Evolutionary conservation across 53 echinoderm and acorn worm species (phyloP), one percentile per base, ranked within the genome.

Genomic region (Temnopleurus reevesii): DNA sequence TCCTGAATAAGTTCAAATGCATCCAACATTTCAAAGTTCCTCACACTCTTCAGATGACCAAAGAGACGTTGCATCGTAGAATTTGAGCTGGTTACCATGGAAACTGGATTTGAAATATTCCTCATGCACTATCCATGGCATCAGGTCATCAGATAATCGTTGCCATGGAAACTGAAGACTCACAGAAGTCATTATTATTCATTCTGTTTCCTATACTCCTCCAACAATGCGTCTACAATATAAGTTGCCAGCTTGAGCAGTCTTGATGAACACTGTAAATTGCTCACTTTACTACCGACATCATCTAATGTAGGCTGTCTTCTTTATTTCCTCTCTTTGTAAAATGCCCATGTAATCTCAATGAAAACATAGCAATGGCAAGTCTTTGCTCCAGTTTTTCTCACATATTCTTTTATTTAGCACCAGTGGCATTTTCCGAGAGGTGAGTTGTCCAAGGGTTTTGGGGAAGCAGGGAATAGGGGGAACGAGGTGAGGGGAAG

Each of bases 381-480:
- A 71, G 71, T 71, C 23, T 71, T 41, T 71, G 38, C 28, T 28
- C 35, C 23, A 41, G 38, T 38, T 23, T 41, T 71, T 38, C 71
- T 36, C 71, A 71, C 41, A 41, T 71, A 53, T 80, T 80, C 46
- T 60, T 60, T 56, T 83, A 83, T 60, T 56, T 83, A 83, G 83
- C 83, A 83, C 83, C 83, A 83, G 55, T 54, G 83, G 83, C 56
- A 83, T 83, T 25, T 47, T 81, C 83, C 83, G 55, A 54, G 83
- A 83, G 55, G 83, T 56, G 53, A 51, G 28, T 44, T 19, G 24
- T 46, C 4, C 17, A n/a, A n/a, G n/a, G n/a, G n/a, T n/a, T n/a
- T n/a, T n/a, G n/a, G 9, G 30, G 36, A n/a, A 38, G 8, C 21
- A 38, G 41, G 71, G 55, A 41, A 21, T 35, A 23, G 41, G 23